These are phyloP conservation scores for Sarotherodon lohbergeri DNA, from an alignment of 2,113 vertebrate species.

Conservation along the genomic window DNA sequence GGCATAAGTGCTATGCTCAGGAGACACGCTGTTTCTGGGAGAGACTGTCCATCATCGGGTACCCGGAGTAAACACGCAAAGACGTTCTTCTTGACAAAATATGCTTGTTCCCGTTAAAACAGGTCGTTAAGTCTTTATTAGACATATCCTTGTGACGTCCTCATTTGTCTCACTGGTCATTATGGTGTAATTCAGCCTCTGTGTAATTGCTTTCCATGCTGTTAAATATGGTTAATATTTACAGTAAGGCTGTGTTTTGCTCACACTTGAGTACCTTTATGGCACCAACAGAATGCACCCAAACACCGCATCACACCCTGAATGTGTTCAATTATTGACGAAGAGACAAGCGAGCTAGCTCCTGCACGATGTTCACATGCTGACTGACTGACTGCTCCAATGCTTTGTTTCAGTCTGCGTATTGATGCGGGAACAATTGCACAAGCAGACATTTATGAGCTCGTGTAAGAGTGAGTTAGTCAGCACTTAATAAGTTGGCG, in stretches of 20 bases:
- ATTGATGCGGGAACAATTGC: not conserved
- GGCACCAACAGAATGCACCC: not conserved
- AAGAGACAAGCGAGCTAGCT: not conserved
- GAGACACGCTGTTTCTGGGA: not conserved
- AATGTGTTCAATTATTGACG: not conserved
- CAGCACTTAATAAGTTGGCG: not conserved
- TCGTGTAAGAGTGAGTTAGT: not conserved
- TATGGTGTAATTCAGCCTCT: constrained; percentile 7
- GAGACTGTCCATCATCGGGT: not conserved
- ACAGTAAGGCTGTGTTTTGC: constrained; percentile 8
- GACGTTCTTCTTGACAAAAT: constrained; percentile 19
- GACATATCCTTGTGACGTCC: constrained; percentile 41
- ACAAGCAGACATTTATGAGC: constrained; percentile 13
- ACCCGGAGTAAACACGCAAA: not conserved
- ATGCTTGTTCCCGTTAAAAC: constrained; percentile 28
- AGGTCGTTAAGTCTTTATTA: constrained; percentile 44
- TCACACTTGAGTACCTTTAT: constrained; percentile 10
- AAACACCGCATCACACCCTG: not conserved
- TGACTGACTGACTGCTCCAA: not conserved
- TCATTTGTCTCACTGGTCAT: constrained; percentile 30
- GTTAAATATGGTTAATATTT: constrained; percentile 47
- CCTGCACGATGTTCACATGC: not conserved
- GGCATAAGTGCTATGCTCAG: constrained; percentile 4
- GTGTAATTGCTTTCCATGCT: constrained; percentile 36
- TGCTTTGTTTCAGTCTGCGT: not conserved